Conservation (phyloP, 1,140 invertebrate species). For the Rhynchophorus ferrugineus region DNA sequence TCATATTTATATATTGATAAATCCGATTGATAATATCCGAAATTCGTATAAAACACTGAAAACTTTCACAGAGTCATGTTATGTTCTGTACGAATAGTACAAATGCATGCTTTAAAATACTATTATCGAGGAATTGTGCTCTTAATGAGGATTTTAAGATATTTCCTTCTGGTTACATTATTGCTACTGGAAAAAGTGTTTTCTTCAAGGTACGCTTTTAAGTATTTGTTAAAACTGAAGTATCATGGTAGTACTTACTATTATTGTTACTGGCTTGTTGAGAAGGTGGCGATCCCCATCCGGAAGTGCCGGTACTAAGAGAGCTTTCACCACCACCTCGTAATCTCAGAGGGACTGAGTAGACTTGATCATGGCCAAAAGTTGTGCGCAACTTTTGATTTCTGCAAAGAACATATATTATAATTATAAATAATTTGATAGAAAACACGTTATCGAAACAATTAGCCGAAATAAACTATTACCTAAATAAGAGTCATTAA, state of each 20-base stretch:
- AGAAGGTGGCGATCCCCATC: conserved; percentile 64
- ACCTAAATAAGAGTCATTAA: too few species aligned
- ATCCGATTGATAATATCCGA: too few species aligned
- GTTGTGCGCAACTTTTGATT: conserved; percentile 16
- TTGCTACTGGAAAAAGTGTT: background rate
- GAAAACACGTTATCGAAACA: too few species aligned
- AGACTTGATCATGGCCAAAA: conserved; percentile 37
- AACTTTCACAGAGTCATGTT: too few species aligned
- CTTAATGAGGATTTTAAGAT: background rate
- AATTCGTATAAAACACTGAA: too few species aligned
- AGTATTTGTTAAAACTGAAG: background rate
- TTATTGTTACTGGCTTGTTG: conserved; percentile 56
- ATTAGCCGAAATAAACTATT: too few species aligned
- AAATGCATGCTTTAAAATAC: too few species aligned
- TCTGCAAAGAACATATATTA: conserved; percentile 4
- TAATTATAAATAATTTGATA: background rate
- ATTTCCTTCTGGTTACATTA: background rate
- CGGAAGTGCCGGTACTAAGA: conserved; percentile 61
- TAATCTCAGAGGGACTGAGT: conserved; percentile 54
- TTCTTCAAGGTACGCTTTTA: background rate
- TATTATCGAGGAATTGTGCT: background rate
- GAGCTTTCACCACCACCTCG: conserved; percentile 71
- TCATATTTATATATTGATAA: too few species aligned
- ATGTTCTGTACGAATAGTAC: too few species aligned
- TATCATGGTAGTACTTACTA: conserved; percentile 32